These are phyloP conservation scores for Channa striata DNA, from an alignment of 2,797 vertebrate species.

Conservation along the genomic window DNA sequence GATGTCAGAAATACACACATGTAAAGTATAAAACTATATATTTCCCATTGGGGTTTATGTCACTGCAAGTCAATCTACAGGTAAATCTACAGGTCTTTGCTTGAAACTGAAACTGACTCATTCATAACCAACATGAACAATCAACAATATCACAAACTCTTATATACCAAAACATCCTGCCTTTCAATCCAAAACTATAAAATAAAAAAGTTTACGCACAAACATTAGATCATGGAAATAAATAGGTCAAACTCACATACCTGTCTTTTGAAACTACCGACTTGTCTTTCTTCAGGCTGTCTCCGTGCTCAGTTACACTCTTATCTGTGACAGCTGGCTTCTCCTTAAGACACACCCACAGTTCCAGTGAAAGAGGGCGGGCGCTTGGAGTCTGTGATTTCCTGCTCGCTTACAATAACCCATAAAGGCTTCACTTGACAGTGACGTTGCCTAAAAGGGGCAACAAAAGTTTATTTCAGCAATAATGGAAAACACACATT, in stretches of 20 bases:
- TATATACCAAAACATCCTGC: not conserved
- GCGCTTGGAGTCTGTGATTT: slow-evolving; percentile 24
- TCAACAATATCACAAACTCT: not conserved
- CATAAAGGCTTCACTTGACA: not conserved
- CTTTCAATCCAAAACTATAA: not conserved
- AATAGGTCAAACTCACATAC: slow-evolving; percentile 6
- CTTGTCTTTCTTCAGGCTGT: slow-evolving; percentile 1
- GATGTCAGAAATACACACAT: no score
- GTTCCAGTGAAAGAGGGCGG: not conserved
- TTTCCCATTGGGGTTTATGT: not conserved
- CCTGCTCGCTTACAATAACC: slow-evolving; percentile 20
- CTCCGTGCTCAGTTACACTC: not conserved
- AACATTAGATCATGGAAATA: not conserved
- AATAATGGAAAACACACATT: not conserved
- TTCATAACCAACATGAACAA: not conserved
- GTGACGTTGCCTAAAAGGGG: not conserved
- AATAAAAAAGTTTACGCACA: not conserved
- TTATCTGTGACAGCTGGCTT: not conserved
- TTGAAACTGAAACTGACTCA: slow-evolving; percentile 3
- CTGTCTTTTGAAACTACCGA: not conserved
- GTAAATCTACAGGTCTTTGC: no score
- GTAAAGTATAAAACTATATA: not conserved
- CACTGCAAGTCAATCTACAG: not conserved
- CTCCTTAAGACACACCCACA: slow-evolving; percentile 21
- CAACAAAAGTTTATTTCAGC: not conserved